phyloP scores from a whole-genome alignment of 2,888 invertebrate species.

The Hypomecis punctinalis region DNA sequence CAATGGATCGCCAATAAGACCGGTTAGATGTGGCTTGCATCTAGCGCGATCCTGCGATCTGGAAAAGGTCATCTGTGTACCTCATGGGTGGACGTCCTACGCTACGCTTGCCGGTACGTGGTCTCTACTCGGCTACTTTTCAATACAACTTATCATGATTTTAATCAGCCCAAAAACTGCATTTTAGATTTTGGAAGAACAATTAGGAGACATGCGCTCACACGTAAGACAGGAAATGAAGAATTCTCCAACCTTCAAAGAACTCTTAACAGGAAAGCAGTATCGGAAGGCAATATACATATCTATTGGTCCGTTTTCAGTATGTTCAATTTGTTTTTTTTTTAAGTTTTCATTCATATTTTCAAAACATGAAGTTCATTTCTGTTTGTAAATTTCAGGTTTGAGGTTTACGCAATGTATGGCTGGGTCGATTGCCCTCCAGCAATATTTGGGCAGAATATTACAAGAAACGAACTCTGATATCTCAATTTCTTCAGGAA shows the following conservation, averaged over 20 bases:
- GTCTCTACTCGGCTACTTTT: too few relatives aligned
- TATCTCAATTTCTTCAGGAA: constrained; percentile 52
- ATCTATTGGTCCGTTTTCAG: constrained; percentile 56
- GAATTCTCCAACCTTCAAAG: constrained; percentile 68
- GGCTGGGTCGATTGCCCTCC: constrained; percentile 59
- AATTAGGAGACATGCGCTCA: constrained; percentile 56
- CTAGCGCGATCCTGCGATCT: too few relatives aligned
- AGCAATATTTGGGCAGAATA: constrained; percentile 65
- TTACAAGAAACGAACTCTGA: constrained; percentile 59
- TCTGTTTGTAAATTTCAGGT: constrained; percentile 48
- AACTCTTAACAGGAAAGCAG: constrained; percentile 73
- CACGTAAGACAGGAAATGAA: constrained; percentile 75
- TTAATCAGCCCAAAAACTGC: neutral
- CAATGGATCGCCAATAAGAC: too few relatives aligned
- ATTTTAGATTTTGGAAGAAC: constrained; percentile 58
- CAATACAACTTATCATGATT: neutral
- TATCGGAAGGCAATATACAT: constrained; percentile 73
- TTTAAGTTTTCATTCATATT: neutral
- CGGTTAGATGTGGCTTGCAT: too few relatives aligned
- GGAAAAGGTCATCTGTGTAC: too few relatives aligned
- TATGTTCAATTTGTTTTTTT: neutral
- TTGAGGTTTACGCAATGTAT: constrained; percentile 60
- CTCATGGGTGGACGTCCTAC: too few relatives aligned
- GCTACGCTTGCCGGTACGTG: too few relatives aligned
- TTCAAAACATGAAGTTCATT: neutral